Conservation (phyloP, 30 jellyfish, hydroid and myxozoan genomes). For the Rhopilema esculentum region DNA sequence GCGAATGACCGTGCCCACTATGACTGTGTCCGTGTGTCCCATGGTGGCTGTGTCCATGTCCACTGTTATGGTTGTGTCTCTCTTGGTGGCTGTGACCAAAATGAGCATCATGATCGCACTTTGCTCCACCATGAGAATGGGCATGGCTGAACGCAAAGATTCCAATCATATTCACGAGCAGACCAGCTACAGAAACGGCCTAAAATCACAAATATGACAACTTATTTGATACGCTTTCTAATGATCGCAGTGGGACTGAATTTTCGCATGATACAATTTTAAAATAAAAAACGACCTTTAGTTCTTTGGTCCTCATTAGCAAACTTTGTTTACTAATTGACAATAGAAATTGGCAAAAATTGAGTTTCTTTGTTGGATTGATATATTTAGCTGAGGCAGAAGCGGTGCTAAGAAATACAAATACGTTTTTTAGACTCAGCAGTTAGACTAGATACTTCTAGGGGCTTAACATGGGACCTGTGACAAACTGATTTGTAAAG, state of each 20-base stretch:
- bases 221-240: background rate
- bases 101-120: constrained; percentile 63
- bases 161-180: constrained; percentile 82
- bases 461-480: too few species aligned
- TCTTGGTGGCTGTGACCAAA: constrained; percentile 54
- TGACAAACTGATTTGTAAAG: too few species aligned
- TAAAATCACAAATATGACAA: background rate
- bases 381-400: too few species aligned
- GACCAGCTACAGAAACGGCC: constrained; percentile 92
- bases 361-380: too few species aligned
- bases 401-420: too few species aligned
- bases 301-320: too few species aligned
- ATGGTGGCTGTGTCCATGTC: constrained; percentile 70
- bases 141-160: constrained; percentile 93
- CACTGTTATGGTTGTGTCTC: constrained; percentile 38
- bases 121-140: constrained; percentile 80
- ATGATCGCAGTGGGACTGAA: background rate
- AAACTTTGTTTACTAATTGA: too few species aligned
- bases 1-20: constrained; percentile 31
- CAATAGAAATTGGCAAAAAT: too few species aligned
- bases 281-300: too few species aligned
- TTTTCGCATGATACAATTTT: too few species aligned
- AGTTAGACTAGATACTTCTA: too few species aligned
- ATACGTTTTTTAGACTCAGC: too few species aligned
- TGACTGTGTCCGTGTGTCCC: constrained; percentile 39